Evolutionary conservation across 2,797 vertebrate genomes (phyloP).

Genomic region (Spinus olivaceus): DNA sequence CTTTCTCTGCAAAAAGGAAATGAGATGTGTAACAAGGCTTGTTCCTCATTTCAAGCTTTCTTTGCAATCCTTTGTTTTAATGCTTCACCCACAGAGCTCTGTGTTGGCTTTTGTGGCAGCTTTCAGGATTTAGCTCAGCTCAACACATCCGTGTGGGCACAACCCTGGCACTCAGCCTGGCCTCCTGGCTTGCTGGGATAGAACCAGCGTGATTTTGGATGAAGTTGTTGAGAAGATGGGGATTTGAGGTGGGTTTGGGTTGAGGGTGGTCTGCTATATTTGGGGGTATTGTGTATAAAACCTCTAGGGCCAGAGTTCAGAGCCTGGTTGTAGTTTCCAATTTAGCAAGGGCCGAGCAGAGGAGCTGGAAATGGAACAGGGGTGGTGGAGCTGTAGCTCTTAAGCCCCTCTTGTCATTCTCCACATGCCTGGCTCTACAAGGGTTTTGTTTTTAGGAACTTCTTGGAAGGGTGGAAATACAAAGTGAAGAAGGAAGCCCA

Average conservation of each 20-base stretch:
- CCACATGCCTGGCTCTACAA: neutral
- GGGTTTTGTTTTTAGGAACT: neutral
- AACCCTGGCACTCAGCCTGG: rapidly evolving
- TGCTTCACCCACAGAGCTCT: neutral
- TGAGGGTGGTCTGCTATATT: neutral
- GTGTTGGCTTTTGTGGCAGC: neutral
- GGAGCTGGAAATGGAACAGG: neutral
- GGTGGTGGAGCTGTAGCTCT: neutral
- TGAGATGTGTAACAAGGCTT: neutral
- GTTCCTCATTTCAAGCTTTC: neutral
- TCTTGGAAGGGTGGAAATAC: rapidly evolving
- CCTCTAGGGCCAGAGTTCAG: neutral
- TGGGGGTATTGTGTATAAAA: neutral
- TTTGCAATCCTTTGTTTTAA: neutral
- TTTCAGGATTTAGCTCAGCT: neutral
- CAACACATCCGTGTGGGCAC: neutral
- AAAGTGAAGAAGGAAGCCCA: neutral
- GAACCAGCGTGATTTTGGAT: neutral
- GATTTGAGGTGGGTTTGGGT: neutral
- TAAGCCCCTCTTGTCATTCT: neutral
- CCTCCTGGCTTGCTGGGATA: neutral
- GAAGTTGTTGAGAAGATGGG: neutral
- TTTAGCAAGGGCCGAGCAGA: neutral
- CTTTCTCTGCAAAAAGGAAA: neutral
- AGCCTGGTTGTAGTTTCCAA: neutral